A percentile compares a stretch with the other conserved stretches of the same genome.
These are phyloP conservation scores for Poicephalus meyeri DNA, from an alignment of 2,113 vertebrate species.

Conservation along the genomic window DNA sequence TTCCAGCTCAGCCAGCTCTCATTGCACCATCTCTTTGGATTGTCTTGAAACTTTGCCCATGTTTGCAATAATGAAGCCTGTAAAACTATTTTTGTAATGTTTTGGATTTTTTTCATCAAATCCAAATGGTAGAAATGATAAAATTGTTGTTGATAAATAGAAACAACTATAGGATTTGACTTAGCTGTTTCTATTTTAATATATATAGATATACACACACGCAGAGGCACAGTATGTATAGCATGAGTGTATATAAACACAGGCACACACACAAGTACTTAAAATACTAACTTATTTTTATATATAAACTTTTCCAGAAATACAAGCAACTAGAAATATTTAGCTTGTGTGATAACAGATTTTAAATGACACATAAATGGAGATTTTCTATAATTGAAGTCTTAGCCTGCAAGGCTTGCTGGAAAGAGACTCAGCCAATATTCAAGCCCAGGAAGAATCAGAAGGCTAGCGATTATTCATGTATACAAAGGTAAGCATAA, in stretches of 20 bases:
- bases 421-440: background rate
- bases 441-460: background rate
- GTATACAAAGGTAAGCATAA: background rate
- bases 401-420: background rate
- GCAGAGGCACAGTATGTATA: background rate
- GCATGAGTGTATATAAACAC: background rate
- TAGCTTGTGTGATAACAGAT: background rate
- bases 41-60: constrained; percentile 27
- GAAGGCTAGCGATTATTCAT: background rate
- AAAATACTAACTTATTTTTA: background rate
- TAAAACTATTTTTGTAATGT: constrained; percentile 2
- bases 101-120: background rate
- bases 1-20: constrained; percentile 24
- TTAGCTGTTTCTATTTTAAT: background rate
- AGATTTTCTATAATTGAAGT: background rate
- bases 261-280: background rate
- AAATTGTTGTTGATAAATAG: background rate
- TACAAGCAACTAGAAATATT: background rate
- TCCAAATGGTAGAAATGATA: background rate
- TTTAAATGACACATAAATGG: background rate
- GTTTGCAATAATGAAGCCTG: background rate
- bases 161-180: background rate
- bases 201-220: background rate
- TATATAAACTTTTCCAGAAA: background rate
- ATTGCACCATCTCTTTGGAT: constrained; percentile 2